phyloP scores from a whole-genome alignment of 2,113 vertebrate species.

The Aplodontia rufa region DNA sequence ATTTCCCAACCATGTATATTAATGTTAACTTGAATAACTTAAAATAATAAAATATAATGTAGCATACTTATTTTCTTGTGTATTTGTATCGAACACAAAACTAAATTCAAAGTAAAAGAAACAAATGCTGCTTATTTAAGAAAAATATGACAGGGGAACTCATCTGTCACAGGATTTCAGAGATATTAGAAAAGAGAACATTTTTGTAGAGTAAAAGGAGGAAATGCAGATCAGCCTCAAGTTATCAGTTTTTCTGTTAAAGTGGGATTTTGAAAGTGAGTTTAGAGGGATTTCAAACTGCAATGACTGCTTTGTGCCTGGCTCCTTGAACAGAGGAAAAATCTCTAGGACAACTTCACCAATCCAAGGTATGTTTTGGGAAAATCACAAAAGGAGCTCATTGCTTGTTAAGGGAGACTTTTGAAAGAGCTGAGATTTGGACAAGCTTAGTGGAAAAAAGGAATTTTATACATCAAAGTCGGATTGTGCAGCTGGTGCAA shows the following conservation, averaged over 20 bases:
- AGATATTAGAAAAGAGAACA: not conserved
- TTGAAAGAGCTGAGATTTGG: no score
- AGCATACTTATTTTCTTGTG: not conserved
- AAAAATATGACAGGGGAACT: not conserved
- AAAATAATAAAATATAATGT: not conserved
- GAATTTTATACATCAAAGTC: no score
- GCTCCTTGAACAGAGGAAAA: no score
- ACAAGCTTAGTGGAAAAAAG: no score
- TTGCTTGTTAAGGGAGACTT: no score
- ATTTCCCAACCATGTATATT: not conserved
- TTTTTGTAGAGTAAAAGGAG: not conserved
- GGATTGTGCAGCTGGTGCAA: no score
- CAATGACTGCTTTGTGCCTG: no score
- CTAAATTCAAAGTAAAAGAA: not conserved
- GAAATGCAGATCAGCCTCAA: not conserved
- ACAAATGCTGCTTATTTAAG: not conserved
- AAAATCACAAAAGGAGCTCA: no score
- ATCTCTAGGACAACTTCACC: no score
- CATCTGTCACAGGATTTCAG: not conserved
- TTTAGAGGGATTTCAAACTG: not conserved
- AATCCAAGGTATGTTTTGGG: no score
- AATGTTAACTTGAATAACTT: not conserved
- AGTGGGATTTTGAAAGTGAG: not conserved
- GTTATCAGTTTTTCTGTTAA: not conserved
- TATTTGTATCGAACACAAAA: not conserved